Conservation (phyloP, 23 tunicate genomes). For the Diplosoma virens region DNA sequence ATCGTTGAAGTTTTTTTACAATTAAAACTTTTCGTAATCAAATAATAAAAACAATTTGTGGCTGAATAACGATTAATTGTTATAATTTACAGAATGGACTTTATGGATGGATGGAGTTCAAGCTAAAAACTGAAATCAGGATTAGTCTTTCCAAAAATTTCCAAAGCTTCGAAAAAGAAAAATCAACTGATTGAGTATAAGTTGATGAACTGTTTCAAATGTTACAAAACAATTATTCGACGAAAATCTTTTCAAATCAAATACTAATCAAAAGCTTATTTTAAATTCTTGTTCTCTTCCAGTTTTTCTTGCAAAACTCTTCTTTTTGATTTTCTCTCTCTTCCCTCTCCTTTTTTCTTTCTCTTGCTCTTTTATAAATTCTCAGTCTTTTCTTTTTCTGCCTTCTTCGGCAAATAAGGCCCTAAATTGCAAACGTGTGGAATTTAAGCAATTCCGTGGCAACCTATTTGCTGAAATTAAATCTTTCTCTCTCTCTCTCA, state of each 20-base stretch:
- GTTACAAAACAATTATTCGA: too few relatives aligned
- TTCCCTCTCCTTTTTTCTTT: neutral
- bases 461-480: conserved; percentile 24
- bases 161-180: too few relatives aligned
- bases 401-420: conserved; percentile 9
- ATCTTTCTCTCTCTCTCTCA: conserved; percentile 5
- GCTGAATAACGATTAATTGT: neutral
- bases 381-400: too few relatives aligned
- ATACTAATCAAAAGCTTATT: too few relatives aligned
- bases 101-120: conserved; percentile 88
- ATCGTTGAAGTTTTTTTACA: neutral
- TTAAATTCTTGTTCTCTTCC: neutral
- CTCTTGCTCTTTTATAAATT: neutral
- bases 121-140: too few relatives aligned
- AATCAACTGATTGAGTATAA: too few relatives aligned
- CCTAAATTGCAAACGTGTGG: neutral
- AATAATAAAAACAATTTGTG: neutral
- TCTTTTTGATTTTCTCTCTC: neutral
- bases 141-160: too few relatives aligned
- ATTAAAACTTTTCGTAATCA: neutral
- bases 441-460: neutral
- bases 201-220: too few relatives aligned
- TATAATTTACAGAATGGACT: conserved; percentile 75
- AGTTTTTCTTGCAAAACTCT: too few relatives aligned
- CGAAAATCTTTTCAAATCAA: too few relatives aligned